phyloP scores from a whole-genome alignment of 2,113 vertebrate genomes.

The Anoura caudifer region DNA sequence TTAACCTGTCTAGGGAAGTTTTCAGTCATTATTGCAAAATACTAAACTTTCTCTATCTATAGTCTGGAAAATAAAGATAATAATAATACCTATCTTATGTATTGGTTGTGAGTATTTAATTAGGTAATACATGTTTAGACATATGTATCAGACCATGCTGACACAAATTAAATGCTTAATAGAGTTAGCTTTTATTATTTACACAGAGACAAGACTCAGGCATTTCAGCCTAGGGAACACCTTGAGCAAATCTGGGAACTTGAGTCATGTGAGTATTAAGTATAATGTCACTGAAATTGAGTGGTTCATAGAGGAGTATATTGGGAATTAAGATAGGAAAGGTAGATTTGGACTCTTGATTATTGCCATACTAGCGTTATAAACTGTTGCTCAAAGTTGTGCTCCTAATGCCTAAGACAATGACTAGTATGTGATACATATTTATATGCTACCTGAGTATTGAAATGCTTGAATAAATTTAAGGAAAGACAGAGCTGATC shows the following conservation, averaged over 20 bases:
- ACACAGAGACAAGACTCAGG: not conserved
- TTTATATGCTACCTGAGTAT: not conserved
- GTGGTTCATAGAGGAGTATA: not conserved
- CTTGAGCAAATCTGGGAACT: not conserved
- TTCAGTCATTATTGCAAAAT: not conserved
- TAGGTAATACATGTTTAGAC: conserved; percentile 10
- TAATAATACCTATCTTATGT: not conserved
- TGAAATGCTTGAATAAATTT: conserved; percentile 4
- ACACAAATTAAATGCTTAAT: conserved; percentile 1
- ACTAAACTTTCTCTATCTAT: conserved; percentile 8
- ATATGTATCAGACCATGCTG: not conserved
- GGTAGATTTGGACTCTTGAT: not conserved
- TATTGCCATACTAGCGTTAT: not conserved
- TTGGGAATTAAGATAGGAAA: not conserved
- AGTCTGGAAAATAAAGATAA: not conserved
- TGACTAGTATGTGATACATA: not conserved
- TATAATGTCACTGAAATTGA: not conserved
- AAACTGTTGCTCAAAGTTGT: not conserved
- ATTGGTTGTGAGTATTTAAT: not conserved
- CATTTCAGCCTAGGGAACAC: conserved; percentile 3
- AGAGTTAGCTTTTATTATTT: conserved; percentile 6
- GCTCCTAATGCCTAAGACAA: not conserved
- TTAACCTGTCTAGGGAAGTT: too few species aligned
- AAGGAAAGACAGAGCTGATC: not conserved
- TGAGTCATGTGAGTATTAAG: not conserved